phyloP scores from a whole-genome alignment of 1,140 invertebrate genomes.

The Nylanderia fulva region DNA sequence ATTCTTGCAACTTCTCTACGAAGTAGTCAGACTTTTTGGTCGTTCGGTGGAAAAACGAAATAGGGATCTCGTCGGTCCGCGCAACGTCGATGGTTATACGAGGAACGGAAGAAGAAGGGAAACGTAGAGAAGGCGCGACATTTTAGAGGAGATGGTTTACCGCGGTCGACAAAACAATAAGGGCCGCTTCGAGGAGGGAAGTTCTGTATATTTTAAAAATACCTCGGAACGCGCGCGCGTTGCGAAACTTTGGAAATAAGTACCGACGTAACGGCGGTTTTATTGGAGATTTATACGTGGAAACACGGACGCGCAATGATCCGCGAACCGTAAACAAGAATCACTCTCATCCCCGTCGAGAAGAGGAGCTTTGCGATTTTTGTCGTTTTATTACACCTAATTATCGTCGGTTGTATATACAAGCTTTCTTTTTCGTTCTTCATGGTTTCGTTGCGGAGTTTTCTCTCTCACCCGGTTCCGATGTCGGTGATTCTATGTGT shows the following conservation, averaged over 20 bases:
- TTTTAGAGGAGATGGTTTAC: constrained; percentile 66
- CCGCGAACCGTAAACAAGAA: constrained; percentile 80
- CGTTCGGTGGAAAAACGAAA: constrained; percentile 8
- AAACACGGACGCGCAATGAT: constrained; percentile 76
- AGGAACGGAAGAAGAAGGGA: constrained; percentile 38
- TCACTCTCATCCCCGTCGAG: constrained; percentile 36
- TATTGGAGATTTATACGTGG: constrained; percentile 79
- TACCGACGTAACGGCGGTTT: constrained; percentile 80
- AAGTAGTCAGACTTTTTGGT: constrained; percentile 20
- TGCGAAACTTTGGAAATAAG: constrained; percentile 76
- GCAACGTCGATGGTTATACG: constrained; percentile 15
- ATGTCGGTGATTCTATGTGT: constrained; percentile 2
- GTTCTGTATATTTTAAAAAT: constrained; percentile 72
- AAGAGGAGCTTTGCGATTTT: constrained; percentile 47
- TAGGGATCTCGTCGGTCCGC: background rate
- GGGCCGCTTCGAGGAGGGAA: constrained; percentile 37
- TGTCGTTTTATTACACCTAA: constrained; percentile 68
- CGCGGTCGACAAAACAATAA: constrained; percentile 71
- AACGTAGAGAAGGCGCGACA: background rate
- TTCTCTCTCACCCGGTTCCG: constrained; percentile 7
- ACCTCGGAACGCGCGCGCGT: constrained; percentile 24
- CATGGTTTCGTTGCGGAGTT: constrained; percentile 11
- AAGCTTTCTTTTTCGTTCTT: constrained; percentile 17
- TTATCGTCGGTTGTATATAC: constrained; percentile 63
- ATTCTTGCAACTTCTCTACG: constrained; percentile 28